Evolutionary conservation across 2,797 vertebrate genomes (phyloP), one percentile per base, ranked within the genome.

Genomic region (Fundulus diaphanus): DNA sequence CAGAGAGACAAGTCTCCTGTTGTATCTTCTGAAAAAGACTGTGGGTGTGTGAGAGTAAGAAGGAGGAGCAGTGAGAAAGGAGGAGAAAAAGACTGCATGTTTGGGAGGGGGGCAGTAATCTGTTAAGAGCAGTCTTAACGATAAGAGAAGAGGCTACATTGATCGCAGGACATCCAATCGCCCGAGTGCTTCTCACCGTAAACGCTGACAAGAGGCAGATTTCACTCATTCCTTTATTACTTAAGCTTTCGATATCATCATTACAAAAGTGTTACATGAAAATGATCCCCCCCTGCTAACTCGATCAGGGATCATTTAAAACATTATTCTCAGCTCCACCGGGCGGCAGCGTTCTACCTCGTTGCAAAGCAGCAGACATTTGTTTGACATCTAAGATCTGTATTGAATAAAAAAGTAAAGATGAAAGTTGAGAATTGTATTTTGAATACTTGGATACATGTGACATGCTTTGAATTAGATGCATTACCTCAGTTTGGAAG

Each of bases 51-150:
- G 87, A 78, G 81, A 87, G 85, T 73, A 48, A 73, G 78, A 61
- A 76, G 85, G 84, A 87, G 86, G 80, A 89, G 89, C 70, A 37
- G 73, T 69, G 70, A 51, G 73, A 59, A 78, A 87, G 84, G 86
- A 81, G 82, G 79, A 85, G 82, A 56, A 78, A 67, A 61, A 74
- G 82, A 27, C 72, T 71, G 82, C 13, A 68, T 88, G 89, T 90
- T 88, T 87, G 82, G 88, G 90, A 85, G 89, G 91, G 70, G 92
- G 89, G 82, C 69, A 87, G 93, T 92, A 94, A 94, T 94, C 92
- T 94, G 92, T 94, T 94, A 94, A 94, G 91, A 94, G 93, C 92
- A 90, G 92, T 83, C 88, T 87, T 93, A 94, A 94, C 94, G 93
- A 93, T 93, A 90, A 89, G 66, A 93, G 88, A 92, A 90, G 87